These are phyloP conservation scores for Phocides pigmalion DNA, from an alignment of 1,140 invertebrate species.

Conservation along the genomic window DNA sequence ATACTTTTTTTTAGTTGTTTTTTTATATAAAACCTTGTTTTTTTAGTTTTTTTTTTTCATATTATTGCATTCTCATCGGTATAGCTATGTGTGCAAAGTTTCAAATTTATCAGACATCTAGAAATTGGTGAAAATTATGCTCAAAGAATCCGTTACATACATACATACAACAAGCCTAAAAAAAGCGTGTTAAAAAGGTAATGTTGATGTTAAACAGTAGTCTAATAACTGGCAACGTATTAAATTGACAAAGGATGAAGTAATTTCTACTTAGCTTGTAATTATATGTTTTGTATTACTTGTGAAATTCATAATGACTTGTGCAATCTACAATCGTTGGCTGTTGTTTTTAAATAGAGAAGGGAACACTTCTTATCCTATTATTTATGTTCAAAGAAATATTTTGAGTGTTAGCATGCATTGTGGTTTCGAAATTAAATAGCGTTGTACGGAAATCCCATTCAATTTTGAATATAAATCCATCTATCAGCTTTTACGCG, in stretches of 20 bases:
- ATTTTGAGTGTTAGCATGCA: background rate
- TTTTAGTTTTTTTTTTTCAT: too few species aligned
- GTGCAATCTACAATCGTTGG: slow-evolving; percentile 28
- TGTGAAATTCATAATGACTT: slow-evolving; percentile 9
- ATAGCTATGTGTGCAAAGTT: too few species aligned
- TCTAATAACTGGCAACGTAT: background rate
- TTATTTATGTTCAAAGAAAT: background rate
- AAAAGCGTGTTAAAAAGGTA: too few species aligned
- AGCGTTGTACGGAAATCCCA: background rate
- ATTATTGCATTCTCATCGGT: too few species aligned
- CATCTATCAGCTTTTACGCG: too few species aligned
- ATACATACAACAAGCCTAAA: too few species aligned
- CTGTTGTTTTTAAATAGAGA: slow-evolving; percentile 24
- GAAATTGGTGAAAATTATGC: too few species aligned
- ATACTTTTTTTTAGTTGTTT: too few species aligned
- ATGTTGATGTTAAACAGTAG: background rate
- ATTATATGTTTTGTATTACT: slow-evolving; percentile 22
- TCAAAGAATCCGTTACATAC: too few species aligned
- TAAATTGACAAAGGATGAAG: background rate
- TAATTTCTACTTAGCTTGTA: slow-evolving; percentile 6
- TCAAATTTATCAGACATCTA: too few species aligned
- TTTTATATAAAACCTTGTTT: too few species aligned
- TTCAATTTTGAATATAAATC: background rate
- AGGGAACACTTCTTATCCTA: slow-evolving; percentile 20
- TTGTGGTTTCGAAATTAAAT: background rate